A percentile compares a stretch with the other conserved stretches of the same genome.
These are phyloP conservation scores for Spea bombifrons DNA, from an alignment of 2,113 vertebrate species.

Conservation along the genomic window DNA sequence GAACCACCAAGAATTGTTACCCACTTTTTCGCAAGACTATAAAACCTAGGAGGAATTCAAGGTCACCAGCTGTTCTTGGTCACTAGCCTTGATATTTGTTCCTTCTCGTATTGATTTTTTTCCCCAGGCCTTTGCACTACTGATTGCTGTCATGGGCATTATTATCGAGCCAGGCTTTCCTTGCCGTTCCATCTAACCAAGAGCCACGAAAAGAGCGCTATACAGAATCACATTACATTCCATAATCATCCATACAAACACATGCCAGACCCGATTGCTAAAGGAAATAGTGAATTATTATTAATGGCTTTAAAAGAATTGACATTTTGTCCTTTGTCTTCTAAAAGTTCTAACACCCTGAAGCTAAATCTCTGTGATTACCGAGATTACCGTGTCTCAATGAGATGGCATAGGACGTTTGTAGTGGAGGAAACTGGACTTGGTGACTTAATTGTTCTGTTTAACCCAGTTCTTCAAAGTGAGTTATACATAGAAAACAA, in stretches of 20 bases:
- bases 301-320: conserved; percentile 68
- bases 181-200: no score
- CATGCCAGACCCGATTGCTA: conserved; percentile 51
- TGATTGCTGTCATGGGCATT: neutral
- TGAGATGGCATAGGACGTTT: no score
- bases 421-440: no score
- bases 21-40: no score
- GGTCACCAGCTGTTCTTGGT: conserved; percentile 8
- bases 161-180: neutral
- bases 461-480: no score
- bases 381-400: no score
- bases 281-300: conserved; percentile 56
- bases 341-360: conserved; percentile 23
- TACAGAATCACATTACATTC: neutral
- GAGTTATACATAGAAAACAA: no score
- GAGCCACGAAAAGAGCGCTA: no score
- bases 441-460: no score
- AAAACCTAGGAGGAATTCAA: conserved; percentile 1
- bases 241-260: conserved; percentile 38
- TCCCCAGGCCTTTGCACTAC: neutral
- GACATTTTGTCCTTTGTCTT: conserved; percentile 51
- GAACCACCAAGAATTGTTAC: no score
- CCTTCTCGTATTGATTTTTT: neutral
- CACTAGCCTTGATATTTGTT: neutral
- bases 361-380: conserved; percentile 23